Base-by-base conservation (phyloP, 2,888 invertebrate genomes). In the Melieria crassipennis region DNA sequence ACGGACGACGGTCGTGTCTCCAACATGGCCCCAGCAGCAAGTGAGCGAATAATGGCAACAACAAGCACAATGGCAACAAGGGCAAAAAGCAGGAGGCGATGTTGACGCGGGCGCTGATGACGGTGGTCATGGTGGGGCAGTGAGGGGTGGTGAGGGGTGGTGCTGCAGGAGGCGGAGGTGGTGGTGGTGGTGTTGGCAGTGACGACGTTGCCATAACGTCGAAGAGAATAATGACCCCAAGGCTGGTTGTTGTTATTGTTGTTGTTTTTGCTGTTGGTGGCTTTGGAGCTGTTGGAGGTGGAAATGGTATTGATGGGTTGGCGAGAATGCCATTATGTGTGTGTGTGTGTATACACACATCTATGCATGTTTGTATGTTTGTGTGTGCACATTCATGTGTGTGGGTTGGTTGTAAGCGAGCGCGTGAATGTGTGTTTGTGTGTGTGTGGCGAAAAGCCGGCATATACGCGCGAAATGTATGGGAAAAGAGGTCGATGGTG, bases 151-250 rank as follows among this genome's bases (percentile, higher is more conserved):
- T 52, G 42, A 16, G 70, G 58, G 66, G 70, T 69, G 73, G 71
- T 67, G 71, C 67, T 72, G 75, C 71, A 76, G 71, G 42, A 30
- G 43, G 58, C 10, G 63, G 52, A 55, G 45, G 43, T 55, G 70
- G 70, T 61, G 70, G 30, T 67, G 73, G 52, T 66, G 63, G 3
- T 56, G 66, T n/a, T 69, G 65, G 47, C 66, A 67, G 61, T 63
- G 57, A 43, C 55, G 61, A 61, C 70, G 57, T 52, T 68, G 68
- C 56, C 65, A 65, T 71, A 72, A 62, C 73, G 67, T 73, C 80
- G 81, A 83, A 84, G 85, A 86, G 85, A 85, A 85, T 85, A 85
- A 85, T 85, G 85, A 85, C 85, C 85, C 86, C 85, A 85, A 85
- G 82, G 83, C 80, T 82, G 79, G 79, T 80, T 78, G 80, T 78